Evolutionary conservation across 2,113 vertebrate genomes (phyloP).

Genomic region (Melanotaenia duboulayi): DNA sequence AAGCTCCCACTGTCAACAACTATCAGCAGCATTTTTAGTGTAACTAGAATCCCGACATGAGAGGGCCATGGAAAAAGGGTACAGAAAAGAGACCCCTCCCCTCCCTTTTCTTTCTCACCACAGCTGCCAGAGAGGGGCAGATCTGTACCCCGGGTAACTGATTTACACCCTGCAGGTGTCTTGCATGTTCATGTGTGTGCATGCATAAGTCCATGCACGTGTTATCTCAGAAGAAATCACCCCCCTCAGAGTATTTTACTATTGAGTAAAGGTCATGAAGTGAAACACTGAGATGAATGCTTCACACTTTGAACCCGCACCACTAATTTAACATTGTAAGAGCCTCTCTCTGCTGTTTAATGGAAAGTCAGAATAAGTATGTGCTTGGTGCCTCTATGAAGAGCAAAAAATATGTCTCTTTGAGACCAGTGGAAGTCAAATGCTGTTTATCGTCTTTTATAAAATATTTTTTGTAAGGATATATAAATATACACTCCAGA

Average conservation of each 20-base stretch:
- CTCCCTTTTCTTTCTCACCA: conserved; percentile 40
- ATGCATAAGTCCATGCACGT: conserved; percentile 43
- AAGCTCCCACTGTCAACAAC: conserved; percentile 49
- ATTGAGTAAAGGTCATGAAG: conserved; percentile 32
- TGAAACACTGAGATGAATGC: conserved; percentile 46
- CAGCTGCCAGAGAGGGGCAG: conserved; percentile 66
- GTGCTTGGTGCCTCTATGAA: neutral
- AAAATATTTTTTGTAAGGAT: neutral
- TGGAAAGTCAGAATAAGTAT: conserved; percentile 21
- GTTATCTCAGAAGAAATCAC: conserved; percentile 48
- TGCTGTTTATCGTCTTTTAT: conserved; percentile 9
- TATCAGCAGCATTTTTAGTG: conserved; percentile 47
- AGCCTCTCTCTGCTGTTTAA: conserved; percentile 10
- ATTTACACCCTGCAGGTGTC: conserved; percentile 79
- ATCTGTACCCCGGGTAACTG: conserved; percentile 44
- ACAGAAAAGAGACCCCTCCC: conserved; percentile 21
- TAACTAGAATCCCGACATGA: conserved; percentile 55
- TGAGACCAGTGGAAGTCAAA: conserved; percentile 7
- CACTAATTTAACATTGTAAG: conserved; percentile 50
- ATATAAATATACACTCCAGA: conserved; percentile 11
- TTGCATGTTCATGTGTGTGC: conserved; percentile 51
- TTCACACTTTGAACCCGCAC: conserved; percentile 23
- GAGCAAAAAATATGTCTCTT: conserved; percentile 10
- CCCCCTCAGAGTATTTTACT: conserved; percentile 33
- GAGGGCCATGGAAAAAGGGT: conserved; percentile 34